Evolutionary conservation across 2,797 vertebrate genomes (phyloP).

Genomic region (Coracias cyanogaster): DNA sequence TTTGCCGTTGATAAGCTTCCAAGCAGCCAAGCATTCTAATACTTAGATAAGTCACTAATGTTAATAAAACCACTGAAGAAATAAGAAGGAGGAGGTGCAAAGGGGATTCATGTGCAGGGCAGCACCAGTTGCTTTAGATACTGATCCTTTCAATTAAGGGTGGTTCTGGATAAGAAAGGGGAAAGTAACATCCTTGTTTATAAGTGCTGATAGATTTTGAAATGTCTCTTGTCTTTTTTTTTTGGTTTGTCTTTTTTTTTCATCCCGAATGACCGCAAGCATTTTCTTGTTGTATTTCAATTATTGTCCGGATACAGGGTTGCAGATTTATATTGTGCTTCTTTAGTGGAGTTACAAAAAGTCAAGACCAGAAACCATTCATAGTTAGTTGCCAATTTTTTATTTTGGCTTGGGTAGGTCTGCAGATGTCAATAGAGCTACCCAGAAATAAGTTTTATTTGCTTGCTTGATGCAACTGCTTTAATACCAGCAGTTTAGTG

Average conservation of each 20-base stretch:
- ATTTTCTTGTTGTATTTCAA: conserved; percentile 38
- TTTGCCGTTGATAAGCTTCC: conserved; percentile 72
- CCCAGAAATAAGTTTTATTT: background rate
- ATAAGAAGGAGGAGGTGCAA: conserved; percentile 53
- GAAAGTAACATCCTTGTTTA: conserved; percentile 73
- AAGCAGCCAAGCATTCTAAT: conserved; percentile 56
- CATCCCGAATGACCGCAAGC: background rate
- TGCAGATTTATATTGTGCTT: conserved; percentile 65
- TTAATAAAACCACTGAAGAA: conserved; percentile 62
- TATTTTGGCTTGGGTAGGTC: conserved; percentile 56
- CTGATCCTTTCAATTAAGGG: conserved; percentile 62
- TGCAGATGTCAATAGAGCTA: conserved; percentile 17
- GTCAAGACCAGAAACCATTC: conserved; percentile 58
- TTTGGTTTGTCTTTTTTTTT: background rate
- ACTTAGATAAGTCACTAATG: conserved; percentile 70
- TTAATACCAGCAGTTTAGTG: background rate
- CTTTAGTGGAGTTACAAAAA: conserved; percentile 46
- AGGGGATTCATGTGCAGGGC: conserved; percentile 63
- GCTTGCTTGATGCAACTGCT: background rate
- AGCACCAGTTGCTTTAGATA: conserved; percentile 67
- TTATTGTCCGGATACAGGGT: conserved; percentile 46
- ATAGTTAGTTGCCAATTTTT: conserved; percentile 45
- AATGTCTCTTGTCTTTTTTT: background rate
- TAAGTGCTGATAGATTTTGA: conserved; percentile 46
- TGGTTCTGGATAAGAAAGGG: conserved; percentile 52